phyloP scores from a whole-genome alignment of 2,113 vertebrate genomes.

The Hippocampus mohnikei region DNA sequence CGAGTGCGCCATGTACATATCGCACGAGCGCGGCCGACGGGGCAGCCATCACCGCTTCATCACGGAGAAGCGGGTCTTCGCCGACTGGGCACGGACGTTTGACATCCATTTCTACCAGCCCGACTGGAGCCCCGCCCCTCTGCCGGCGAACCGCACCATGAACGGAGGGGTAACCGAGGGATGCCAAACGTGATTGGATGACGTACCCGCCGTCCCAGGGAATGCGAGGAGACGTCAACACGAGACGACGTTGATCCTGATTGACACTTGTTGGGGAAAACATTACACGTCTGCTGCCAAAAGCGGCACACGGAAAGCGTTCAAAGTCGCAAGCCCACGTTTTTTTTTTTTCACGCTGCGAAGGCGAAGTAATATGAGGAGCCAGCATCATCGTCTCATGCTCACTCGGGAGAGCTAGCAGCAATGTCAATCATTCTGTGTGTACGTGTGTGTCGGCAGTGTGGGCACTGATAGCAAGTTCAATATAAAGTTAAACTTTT shows the following conservation, averaged over 20 bases:
- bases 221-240: not conserved
- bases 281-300: constrained; percentile 14
- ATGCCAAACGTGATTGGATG: constrained; percentile 49
- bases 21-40: constrained; percentile 89
- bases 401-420: constrained; percentile 32
- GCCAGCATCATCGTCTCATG: constrained; percentile 8
- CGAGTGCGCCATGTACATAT: constrained; percentile 96
- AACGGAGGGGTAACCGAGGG: not conserved
- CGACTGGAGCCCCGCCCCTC: constrained; percentile 83
- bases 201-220: not conserved
- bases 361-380: constrained; percentile 19
- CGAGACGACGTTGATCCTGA: constrained; percentile 4
- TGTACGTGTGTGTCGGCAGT: constrained; percentile 11
- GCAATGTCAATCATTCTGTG: constrained; percentile 29
- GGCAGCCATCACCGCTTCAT: constrained; percentile 98
- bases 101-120: constrained; percentile 95
- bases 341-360: not conserved
- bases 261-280: constrained; percentile 15
- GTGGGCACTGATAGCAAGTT: not conserved
- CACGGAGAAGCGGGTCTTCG: constrained; percentile 95
- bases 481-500: not conserved
- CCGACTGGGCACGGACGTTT: constrained; percentile 92
- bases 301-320: constrained; percentile 7
- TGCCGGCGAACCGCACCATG: constrained; percentile 52
- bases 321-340: constrained; percentile 13